A percentile compares a stretch with the other conserved stretches of the same genome.
Conservation (phyloP, 2,797 vertebrate species). For the Catamblyrhynchus diadema region DNA sequence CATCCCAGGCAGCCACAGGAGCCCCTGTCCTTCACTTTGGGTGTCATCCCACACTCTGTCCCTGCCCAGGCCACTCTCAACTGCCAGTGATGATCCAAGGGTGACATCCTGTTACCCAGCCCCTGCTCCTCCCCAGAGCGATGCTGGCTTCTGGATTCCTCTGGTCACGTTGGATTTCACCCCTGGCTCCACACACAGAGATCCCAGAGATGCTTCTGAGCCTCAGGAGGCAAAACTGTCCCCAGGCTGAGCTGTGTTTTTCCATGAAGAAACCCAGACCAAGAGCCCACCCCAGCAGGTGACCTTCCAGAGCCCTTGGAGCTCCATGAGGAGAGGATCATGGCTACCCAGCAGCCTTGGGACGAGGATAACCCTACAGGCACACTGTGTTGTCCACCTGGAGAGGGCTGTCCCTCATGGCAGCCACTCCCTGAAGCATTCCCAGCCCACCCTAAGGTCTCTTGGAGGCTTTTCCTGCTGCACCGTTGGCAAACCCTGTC, state of each 20-base stretch:
- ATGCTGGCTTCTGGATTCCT: not conserved
- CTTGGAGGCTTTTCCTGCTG: not conserved
- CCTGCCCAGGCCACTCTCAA: not conserved
- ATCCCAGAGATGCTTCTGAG: not conserved
- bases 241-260: not conserved
- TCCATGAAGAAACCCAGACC: not conserved
- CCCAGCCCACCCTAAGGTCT: rapidly evolving
- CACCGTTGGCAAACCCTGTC: not conserved
- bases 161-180: not conserved
- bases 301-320: not conserved
- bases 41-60: not conserved
- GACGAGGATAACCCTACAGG: rapidly evolving
- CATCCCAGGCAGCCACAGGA: rapidly evolving
- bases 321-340: not conserved
- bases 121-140: not conserved
- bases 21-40: not conserved
- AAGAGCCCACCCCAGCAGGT: not conserved
- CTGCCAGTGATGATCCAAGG: rapidly evolving
- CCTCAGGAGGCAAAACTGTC: not conserved
- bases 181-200: not conserved
- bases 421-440: not conserved
- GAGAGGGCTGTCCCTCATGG: not conserved
- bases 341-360: not conserved
- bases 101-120: rapidly evolving
- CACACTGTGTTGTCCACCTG: rapidly evolving